Conservation (phyloP, 2,888 invertebrate genomes). For the Xestoiulus laeticollis region DNA sequence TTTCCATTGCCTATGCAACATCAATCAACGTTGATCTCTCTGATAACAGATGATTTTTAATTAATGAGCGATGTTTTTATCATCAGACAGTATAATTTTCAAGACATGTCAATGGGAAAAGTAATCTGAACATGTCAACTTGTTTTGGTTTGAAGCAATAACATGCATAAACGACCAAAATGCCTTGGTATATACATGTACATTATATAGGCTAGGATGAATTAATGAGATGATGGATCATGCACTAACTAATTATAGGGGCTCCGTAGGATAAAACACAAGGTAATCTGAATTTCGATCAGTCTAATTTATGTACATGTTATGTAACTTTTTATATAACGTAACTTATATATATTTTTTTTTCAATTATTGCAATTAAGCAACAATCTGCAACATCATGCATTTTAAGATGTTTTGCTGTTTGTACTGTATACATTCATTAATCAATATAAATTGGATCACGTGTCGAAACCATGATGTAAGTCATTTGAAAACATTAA, state of each 20-base stretch:
- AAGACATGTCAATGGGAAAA: background rate
- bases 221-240: background rate
- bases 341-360: no score
- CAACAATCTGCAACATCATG: no score
- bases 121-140: background rate
- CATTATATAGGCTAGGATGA: background rate
- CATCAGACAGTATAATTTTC: background rate
- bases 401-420: no score
- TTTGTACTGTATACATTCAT: no score
- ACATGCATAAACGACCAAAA: background rate
- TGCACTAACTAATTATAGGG: background rate
- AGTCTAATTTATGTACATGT: no score
- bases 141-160: background rate
- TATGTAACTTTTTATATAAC: no score
- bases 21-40: background rate
- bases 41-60: constrained; percentile 2
- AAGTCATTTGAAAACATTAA: no score
- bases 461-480: no score
- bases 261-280: constrained; percentile 23
- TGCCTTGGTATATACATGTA: background rate
- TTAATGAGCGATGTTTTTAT: background rate
- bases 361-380: no score
- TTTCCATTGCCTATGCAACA: background rate
- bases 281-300: no score
- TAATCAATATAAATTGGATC: no score